phyloP scores from a whole-genome alignment of 2,888 invertebrate species.

The Tolmerus cingulatus region DNA sequence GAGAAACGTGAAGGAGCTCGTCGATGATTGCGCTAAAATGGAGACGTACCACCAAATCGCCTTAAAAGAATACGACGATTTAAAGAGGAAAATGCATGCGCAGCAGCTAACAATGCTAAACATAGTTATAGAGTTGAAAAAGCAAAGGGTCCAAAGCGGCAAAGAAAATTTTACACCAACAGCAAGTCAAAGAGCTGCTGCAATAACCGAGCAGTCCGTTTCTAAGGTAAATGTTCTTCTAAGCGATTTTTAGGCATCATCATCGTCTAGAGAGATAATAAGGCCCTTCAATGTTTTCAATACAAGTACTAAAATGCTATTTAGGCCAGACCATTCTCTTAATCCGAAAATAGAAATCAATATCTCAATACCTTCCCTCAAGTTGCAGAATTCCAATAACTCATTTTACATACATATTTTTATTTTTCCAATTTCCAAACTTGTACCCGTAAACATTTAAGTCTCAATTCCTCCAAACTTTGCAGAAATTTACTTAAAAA shows the following conservation, averaged over 20 bases:
- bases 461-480: not conserved
- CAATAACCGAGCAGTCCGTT: not conserved
- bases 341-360: no score
- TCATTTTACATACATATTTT: no score
- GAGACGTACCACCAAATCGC: not conserved
- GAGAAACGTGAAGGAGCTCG: constrained; percentile 20
- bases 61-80: not conserved
- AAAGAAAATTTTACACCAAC: not conserved
- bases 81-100: constrained; percentile 1
- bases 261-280: not conserved
- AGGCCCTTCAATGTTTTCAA: no score
- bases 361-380: no score
- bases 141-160: not conserved
- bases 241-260: not conserved
- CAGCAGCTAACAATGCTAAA: constrained; percentile 6
- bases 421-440: no score
- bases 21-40: constrained; percentile 9
- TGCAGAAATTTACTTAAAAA: not conserved
- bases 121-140: not conserved
- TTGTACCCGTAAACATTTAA: not conserved
- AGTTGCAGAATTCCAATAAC: no score
- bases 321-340: no score
- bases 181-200: not conserved
- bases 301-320: no score
- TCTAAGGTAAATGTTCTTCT: not conserved